Evolutionary conservation across 2,888 invertebrate species (phyloP), one percentile per base, ranked within the genome.

Genomic region (Laothoe populi): DNA sequence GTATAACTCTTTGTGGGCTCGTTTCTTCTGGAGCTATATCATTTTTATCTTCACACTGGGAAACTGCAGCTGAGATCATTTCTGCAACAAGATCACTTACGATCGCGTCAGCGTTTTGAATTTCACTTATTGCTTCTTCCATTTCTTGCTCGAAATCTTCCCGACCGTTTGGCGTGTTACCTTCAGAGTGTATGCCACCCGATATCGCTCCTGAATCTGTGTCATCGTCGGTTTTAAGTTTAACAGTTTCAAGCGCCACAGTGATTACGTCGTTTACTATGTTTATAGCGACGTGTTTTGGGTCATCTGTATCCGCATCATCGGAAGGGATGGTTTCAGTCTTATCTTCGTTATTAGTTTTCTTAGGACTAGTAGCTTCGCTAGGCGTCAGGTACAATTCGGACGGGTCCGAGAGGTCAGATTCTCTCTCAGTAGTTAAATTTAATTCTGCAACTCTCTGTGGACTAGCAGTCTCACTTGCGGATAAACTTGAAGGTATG

Each of bases 331-430:
- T 72, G 40, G 66, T 69, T 62, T 90, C 92, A 81, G 86, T 85
- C 84, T 91, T 91, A 73, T 91, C 91, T 80, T 82, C 81, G 66
- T 35, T 53, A 53, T 53, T 53, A 16, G 75, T 77, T 83, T 86
- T 90, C 74, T 86, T 88, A 68, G 93, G 93, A 71, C 93, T 93
- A 71, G 93, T 93, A 44, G 94, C 90, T 81, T 95, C 95, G 45
- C 95, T 95, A 23, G 95, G 95, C 58, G 95, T 95, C 66, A 95
- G 84, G 76, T 95, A 95, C 64, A 95, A 90, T 75, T 96, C 96
- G 57, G 95, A 95, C 66, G 94, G 93, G 81, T 96, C 95, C 69
- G 95, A 95, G 59, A 95, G 93, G 65, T 94, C 93, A 44, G 94
- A 91, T 82, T 95, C 95, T 68, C 94, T 92, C 74, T 95, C 93